Evolutionary conservation across 2,888 invertebrate genomes (phyloP).

Genomic region (Atethmia centrago): DNA sequence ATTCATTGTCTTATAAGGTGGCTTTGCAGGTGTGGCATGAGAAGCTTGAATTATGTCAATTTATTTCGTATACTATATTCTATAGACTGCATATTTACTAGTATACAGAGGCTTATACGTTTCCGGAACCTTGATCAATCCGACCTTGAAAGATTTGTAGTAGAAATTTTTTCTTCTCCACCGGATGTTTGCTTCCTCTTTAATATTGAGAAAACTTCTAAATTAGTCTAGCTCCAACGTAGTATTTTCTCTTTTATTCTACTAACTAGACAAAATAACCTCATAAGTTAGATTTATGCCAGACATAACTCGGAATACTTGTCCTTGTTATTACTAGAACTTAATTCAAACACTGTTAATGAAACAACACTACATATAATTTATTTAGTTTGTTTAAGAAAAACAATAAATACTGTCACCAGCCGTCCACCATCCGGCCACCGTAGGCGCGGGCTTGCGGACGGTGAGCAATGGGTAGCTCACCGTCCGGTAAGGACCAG

Average conservation of each 20-base stretch:
- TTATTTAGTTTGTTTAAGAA: not conserved
- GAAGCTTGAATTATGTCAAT: not conserved
- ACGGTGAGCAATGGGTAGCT: too few relatives aligned
- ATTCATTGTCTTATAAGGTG: not conserved
- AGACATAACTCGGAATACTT: not conserved
- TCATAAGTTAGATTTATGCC: slow-evolving; percentile 18
- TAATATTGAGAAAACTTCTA: slow-evolving; percentile 14
- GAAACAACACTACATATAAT: not conserved
- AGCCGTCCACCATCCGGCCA: too few relatives aligned
- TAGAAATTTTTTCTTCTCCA: not conserved
- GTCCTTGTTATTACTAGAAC: not conserved
- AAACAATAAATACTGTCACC: not conserved
- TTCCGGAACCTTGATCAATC: slow-evolving; percentile 8
- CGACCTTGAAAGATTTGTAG: not conserved
- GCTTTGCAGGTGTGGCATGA: not conserved
- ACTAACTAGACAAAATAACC: slow-evolving; percentile 17
- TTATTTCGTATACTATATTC: not conserved
- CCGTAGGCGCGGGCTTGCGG: too few relatives aligned
- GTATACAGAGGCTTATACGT: not conserved
- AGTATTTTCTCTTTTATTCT: slow-evolving; percentile 11
- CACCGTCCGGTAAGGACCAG: too few relatives aligned
- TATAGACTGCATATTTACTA: not conserved
- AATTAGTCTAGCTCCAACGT: slow-evolving; percentile 17
- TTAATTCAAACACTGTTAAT: not conserved
- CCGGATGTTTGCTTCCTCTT: slow-evolving; percentile 38